A percentile compares a stretch with the other conserved stretches of the same genome.
phyloP scores from a whole-genome alignment of 2,888 invertebrate species.

The Tipula unca region DNA sequence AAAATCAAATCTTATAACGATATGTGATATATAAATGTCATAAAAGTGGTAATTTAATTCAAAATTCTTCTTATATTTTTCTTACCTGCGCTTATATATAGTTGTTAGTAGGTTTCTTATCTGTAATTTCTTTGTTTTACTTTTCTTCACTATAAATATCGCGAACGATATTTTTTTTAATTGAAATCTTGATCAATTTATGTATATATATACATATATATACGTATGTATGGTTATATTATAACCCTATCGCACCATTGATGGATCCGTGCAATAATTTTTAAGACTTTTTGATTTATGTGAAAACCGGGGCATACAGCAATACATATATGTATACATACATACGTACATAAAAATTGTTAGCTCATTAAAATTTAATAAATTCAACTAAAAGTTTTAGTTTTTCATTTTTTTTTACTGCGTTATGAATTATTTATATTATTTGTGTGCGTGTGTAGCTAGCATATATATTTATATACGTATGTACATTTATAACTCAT shows the following conservation, averaged over 20 bases:
- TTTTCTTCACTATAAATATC: not conserved
- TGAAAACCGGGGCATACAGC: not conserved
- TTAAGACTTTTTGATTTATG: not conserved
- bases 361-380: slow-evolving; percentile 2
- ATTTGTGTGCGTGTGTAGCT: not conserved
- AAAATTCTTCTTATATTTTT: not conserved
- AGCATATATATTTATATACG: not conserved
- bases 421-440: not conserved
- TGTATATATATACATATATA: not conserved
- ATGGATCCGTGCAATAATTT: not conserved
- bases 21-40: not conserved
- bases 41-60: not conserved
- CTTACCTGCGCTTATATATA: not conserved
- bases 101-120: not conserved
- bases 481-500: not conserved
- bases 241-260: not conserved
- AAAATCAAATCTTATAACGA: not conserved
- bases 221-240: too few relatives aligned
- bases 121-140: not conserved
- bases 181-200: not conserved
- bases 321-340: too few relatives aligned
- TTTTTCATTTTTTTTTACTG: not conserved
- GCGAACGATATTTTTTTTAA: not conserved
- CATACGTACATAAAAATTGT: not conserved
- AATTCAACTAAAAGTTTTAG: not conserved